Conservation (phyloP, 2,113 vertebrate species). For the Artemisiospiza belli region DNA sequence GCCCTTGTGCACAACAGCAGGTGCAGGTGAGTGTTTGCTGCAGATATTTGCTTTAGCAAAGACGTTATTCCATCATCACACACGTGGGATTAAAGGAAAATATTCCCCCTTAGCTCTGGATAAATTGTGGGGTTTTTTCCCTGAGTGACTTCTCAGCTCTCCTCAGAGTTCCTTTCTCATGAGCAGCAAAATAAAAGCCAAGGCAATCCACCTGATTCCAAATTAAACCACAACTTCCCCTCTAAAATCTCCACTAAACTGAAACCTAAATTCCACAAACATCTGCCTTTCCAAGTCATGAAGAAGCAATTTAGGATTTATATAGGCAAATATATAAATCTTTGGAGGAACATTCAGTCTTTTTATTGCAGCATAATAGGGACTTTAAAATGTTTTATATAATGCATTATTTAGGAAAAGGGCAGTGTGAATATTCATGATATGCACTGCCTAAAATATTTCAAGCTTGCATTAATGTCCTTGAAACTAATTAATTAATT, state of each 20-base stretch:
- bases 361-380: background rate
- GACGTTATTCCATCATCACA: background rate
- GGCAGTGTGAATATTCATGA: background rate
- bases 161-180: background rate
- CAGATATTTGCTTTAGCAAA: background rate
- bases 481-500: background rate
- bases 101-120: background rate
- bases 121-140: accelerated
- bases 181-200: background rate
- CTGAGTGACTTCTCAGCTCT: background rate
- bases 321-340: background rate
- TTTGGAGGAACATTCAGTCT: background rate
- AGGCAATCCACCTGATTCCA: background rate
- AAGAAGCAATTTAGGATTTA: background rate
- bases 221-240: background rate
- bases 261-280: background rate
- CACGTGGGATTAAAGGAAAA: background rate
- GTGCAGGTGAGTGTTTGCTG: background rate
- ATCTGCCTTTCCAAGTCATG: background rate
- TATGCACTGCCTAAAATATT: background rate
- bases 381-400: background rate
- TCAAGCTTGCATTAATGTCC: background rate
- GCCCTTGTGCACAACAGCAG: slow-evolving; percentile 71
- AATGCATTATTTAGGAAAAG: background rate
- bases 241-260: background rate